Percentiles rank a stretch among this genome's conserved stretches.
These are phyloP conservation scores for Aspidiotus destructor DNA, from an alignment of 2,888 invertebrate species.

Conservation along the genomic window DNA sequence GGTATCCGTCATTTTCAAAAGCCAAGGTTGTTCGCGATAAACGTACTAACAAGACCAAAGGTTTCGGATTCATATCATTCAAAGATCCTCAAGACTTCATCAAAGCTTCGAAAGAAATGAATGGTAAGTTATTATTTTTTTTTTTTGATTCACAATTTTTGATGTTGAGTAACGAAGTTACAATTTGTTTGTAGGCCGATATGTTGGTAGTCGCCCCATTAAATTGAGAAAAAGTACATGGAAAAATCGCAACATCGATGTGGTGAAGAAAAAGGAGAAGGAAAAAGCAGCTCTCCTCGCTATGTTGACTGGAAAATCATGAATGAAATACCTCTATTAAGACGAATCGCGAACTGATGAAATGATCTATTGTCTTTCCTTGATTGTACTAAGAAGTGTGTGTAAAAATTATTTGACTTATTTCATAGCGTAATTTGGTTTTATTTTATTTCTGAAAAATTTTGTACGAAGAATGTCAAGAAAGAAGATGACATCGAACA, in stretches of 20 bases:
- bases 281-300: slow-evolving; percentile 79
- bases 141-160: neutral
- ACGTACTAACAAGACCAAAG: slow-evolving; percentile 94
- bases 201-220: slow-evolving; percentile 97
- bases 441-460: neutral
- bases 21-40: slow-evolving; percentile 95
- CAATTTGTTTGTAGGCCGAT: slow-evolving; percentile 59
- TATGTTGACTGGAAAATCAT: slow-evolving; percentile 48
- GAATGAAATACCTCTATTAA: neutral
- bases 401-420: neutral
- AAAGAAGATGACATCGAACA: neutral
- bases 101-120: slow-evolving; percentile 98
- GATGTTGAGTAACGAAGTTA: neutral
- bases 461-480: neutral
- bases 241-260: slow-evolving; percentile 85
- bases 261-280: slow-evolving; percentile 90
- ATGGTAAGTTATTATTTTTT: slow-evolving; percentile 55
- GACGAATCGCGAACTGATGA: neutral
- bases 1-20: slow-evolving; percentile 82
- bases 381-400: neutral
- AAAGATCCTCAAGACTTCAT: slow-evolving; percentile 96
- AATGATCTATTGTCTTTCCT: neutral
- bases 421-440: neutral
- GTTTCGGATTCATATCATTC: slow-evolving; percentile 97
- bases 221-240: slow-evolving; percentile 94